Evolutionary conservation across 2,797 vertebrate genomes (phyloP).

Genomic region (Halcyon chelicuti): DNA sequence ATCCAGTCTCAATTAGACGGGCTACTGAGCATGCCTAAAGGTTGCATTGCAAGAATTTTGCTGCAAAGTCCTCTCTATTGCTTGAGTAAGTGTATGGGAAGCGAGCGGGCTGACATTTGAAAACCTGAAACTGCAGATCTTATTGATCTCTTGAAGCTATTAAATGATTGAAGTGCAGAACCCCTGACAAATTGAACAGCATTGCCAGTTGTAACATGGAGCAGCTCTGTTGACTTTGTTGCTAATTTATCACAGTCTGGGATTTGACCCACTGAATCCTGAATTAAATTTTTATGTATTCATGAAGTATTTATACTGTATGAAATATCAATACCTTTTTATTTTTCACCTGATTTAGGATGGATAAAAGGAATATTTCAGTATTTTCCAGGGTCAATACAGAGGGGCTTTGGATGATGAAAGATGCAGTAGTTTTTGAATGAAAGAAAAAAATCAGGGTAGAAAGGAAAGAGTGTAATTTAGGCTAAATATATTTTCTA

Average conservation of each 20-base stretch:
- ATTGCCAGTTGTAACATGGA: neutral
- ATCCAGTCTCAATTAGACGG: neutral
- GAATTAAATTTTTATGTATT: constrained; percentile 34
- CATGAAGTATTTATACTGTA: neutral
- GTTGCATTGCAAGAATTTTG: neutral
- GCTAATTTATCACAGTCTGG: neutral
- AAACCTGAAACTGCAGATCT: neutral
- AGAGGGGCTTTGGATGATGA: neutral
- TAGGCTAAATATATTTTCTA: constrained; percentile 22
- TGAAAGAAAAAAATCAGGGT: neutral
- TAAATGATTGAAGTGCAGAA: neutral
- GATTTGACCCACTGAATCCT: neutral
- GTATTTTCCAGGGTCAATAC: neutral
- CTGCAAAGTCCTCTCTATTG: neutral
- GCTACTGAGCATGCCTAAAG: neutral
- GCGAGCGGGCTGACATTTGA: neutral
- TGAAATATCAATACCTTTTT: constrained; percentile 35
- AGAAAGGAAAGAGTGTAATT: neutral
- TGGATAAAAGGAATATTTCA: constrained; percentile 14
- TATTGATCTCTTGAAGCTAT: constrained; percentile 2
- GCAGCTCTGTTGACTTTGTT: neutral
- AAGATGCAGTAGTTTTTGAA: neutral
- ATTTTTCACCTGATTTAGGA: constrained; percentile 34
- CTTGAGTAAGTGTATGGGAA: neutral
- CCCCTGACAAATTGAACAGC: neutral